Percentiles rank a stretch among this genome's conserved stretches.
phyloP scores from a whole-genome alignment of 2,888 invertebrate species.

The Blastobasis adustella region DNA sequence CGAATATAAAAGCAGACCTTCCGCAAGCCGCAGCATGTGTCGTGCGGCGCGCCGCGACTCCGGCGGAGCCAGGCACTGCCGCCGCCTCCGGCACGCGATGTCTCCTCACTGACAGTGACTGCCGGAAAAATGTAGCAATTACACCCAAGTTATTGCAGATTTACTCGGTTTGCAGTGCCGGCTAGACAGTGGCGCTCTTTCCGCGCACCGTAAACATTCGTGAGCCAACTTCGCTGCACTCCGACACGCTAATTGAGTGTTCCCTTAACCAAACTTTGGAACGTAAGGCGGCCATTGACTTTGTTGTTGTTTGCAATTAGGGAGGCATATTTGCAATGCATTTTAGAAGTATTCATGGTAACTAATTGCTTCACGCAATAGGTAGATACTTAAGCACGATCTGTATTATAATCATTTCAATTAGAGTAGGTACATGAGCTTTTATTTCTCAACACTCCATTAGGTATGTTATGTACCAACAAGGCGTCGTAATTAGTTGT shows the following conservation, averaged over 20 bases:
- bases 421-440: background rate
- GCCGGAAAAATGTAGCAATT: conserved; percentile 37
- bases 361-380: background rate
- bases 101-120: conserved; percentile 29
- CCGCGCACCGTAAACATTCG: too few relatives aligned
- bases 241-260: too few relatives aligned
- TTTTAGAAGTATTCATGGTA: background rate
- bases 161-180: conserved; percentile 2
- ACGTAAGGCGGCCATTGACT: too few relatives aligned
- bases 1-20: conserved; percentile 3
- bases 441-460: conserved; percentile 6
- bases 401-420: background rate
- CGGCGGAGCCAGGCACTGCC: conserved; percentile 50
- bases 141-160: conserved; percentile 26
- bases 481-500: conserved; percentile 30
- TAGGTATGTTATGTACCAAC: conserved; percentile 7
- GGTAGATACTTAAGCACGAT: background rate
- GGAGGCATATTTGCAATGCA: too few relatives aligned
- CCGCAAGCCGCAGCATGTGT: conserved; percentile 21
- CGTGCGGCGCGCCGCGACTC: conserved; percentile 37
- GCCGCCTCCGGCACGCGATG: conserved; percentile 53
- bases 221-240: too few relatives aligned
- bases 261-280: too few relatives aligned
- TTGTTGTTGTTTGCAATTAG: too few relatives aligned
- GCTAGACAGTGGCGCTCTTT: too few relatives aligned